Base-by-base conservation (phyloP, 2,113 vertebrate genomes). In the Pholis gunnellus region DNA sequence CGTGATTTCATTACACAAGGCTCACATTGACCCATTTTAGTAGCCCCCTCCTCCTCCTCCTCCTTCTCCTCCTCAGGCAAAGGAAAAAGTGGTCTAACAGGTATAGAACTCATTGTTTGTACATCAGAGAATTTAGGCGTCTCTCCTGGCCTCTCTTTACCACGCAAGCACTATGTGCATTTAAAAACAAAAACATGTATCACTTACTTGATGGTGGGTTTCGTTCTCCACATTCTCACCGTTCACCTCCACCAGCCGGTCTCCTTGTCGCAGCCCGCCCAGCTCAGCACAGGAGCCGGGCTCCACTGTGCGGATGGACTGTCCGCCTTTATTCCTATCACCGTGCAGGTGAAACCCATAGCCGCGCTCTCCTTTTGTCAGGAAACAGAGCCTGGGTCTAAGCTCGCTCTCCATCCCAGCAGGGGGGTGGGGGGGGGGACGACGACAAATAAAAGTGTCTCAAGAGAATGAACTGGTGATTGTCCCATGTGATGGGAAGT, bases 301-400 rank as follows among this genome's bases (percentile, higher is more conserved):
- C 87, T 97, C 98, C 90, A 99, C 97, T 92, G 95, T 97, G 75
- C 97, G 96, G 90, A 99, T 97, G 91, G 96, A 96, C 93, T 98
- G 97, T 29, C 97, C 97, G 56, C 95, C 96, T 87, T 90, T 95
- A 70, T 96, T 97, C 83, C 97, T 96, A 93, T 99, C 97, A 1
- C 97, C 97, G 89, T 98, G 97, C 92, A 99, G 94, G 95, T 98
- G 98, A 88, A 99, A 99, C 29, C 97, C 98, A 91, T 98, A 99
- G 9, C 97, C 97, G 27, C 86, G 84, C 69, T 96, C 94, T n/a
- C 95, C 97, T 78, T 95, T 97, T 52, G 94, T 91, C 91, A 99
- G 93, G 85, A 93, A 95, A 89, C 98, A 99, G 54, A 99, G 94
- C 82, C 97, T 96, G 56, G 98, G 97, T 82, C 96, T 95, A 91